Conservation (phyloP, 2,888 invertebrate genomes). For the Escarpia spicata region DNA sequence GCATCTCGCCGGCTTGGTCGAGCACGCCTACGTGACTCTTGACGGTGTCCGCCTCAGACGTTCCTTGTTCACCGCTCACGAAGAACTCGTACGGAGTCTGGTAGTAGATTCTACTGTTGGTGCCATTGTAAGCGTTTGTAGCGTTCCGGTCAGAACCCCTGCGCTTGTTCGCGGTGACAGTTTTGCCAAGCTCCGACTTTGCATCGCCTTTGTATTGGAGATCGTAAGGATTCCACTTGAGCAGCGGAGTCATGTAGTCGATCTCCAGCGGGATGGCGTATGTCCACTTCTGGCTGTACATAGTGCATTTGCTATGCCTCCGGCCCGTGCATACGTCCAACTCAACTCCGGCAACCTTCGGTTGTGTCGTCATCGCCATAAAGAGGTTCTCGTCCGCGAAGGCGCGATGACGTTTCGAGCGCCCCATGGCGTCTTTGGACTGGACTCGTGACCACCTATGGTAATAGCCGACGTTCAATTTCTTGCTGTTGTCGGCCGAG, state of each 20-base stretch:
- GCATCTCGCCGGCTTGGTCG: background rate
- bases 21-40: constrained; percentile 20
- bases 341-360: constrained; percentile 43
- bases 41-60: background rate
- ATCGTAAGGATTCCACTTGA: constrained; percentile 54
- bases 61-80: background rate
- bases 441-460: constrained; percentile 42
- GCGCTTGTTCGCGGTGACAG: constrained; percentile 31
- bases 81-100: constrained; percentile 21
- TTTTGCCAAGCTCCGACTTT: background rate
- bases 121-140: constrained; percentile 23
- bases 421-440: constrained; percentile 32
- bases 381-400: constrained; percentile 40
- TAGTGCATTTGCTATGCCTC: background rate
- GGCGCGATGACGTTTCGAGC: constrained; percentile 26
- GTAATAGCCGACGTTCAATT: constrained; percentile 46
- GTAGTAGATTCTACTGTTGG: constrained; percentile 21
- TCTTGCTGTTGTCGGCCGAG: background rate
- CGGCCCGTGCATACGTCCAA: constrained; percentile 28
- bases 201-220: constrained; percentile 37
- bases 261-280: constrained; percentile 57
- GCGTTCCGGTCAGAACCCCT: constrained; percentile 37
- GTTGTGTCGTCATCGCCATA: constrained; percentile 42
- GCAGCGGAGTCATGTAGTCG: constrained; percentile 54
- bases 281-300: constrained; percentile 41